phyloP scores from a whole-genome alignment of 2,888 invertebrate species.

The Tyria jacobaeae region DNA sequence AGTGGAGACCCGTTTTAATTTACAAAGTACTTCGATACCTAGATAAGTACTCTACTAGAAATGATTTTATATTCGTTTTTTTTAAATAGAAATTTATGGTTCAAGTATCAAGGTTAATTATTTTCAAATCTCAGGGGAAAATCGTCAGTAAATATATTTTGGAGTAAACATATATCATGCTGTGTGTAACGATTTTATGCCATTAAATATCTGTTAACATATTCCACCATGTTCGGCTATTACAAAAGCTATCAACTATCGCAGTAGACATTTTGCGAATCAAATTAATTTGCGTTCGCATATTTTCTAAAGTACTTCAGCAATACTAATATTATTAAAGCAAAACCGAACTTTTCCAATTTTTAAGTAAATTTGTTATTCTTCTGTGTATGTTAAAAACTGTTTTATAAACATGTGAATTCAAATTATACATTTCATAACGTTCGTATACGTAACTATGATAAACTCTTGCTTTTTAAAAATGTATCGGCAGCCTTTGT shows the following conservation, averaged over 20 bases:
- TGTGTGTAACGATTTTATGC: not conserved
- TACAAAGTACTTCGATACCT: too few species aligned
- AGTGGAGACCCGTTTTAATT: too few species aligned
- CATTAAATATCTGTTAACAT: not conserved
- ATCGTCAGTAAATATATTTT: not conserved
- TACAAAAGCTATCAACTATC: not conserved
- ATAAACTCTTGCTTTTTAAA: constrained; percentile 34
- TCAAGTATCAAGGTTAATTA: not conserved
- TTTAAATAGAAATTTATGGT: not conserved
- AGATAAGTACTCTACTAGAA: not conserved
- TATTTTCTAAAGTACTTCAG: constrained; percentile 16
- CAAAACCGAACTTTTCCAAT: constrained; percentile 26
- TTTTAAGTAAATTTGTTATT: constrained; percentile 34
- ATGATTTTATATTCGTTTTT: not conserved
- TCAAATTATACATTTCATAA: constrained; percentile 28
- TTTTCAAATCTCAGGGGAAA: not conserved
- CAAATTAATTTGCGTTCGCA: constrained; percentile 19
- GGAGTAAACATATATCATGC: too few species aligned
- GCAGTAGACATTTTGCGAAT: constrained; percentile 13
- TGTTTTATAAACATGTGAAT: constrained; percentile 2
- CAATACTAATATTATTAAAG: constrained; percentile 27
- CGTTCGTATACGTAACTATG: constrained; percentile 25
- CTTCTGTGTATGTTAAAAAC: too few species aligned
- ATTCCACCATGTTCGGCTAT: not conserved
- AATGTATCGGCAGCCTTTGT: constrained; percentile 22